phyloP scores from a whole-genome alignment of 2,113 vertebrate species.

The Furnarius figulus region DNA sequence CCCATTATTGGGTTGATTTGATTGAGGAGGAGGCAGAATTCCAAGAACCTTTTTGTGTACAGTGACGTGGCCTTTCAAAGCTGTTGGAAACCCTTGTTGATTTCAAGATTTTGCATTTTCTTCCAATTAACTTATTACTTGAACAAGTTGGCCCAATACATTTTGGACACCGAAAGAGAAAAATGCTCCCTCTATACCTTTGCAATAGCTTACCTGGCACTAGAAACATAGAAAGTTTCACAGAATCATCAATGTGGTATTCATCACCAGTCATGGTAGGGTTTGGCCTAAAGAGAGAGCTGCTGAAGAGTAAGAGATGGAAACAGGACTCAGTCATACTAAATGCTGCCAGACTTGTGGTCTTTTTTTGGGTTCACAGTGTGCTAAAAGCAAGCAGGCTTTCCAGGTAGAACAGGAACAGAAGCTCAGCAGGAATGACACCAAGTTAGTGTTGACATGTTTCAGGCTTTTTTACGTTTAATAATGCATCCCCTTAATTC shows the following conservation, averaged over 20 bases:
- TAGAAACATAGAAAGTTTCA: not conserved
- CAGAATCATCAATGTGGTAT: not conserved
- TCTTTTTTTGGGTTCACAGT: not conserved
- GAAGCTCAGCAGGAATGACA: not conserved
- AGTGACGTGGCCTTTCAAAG: not conserved
- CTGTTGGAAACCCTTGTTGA: not conserved
- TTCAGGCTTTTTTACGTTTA: not conserved
- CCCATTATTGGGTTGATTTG: not conserved
- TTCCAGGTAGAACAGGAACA: not conserved
- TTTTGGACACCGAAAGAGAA: not conserved
- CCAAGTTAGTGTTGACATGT: not conserved
- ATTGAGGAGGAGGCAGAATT: not conserved
- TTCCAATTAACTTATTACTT: not conserved
- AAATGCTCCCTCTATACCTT: not conserved
- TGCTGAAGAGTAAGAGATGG: not conserved
- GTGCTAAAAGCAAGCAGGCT: not conserved
- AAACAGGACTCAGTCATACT: not conserved
- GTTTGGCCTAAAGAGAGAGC: not conserved
- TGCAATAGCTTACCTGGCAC: not conserved
- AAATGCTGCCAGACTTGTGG: not conserved
- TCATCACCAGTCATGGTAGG: not conserved
- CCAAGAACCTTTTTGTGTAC: not conserved
- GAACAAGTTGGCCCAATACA: not conserved
- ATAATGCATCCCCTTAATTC: not conserved
- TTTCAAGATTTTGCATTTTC: not conserved